Evolutionary conservation across 1,140 invertebrate genomes (phyloP).

Genomic region (Neoseiulus cucumeris): DNA sequence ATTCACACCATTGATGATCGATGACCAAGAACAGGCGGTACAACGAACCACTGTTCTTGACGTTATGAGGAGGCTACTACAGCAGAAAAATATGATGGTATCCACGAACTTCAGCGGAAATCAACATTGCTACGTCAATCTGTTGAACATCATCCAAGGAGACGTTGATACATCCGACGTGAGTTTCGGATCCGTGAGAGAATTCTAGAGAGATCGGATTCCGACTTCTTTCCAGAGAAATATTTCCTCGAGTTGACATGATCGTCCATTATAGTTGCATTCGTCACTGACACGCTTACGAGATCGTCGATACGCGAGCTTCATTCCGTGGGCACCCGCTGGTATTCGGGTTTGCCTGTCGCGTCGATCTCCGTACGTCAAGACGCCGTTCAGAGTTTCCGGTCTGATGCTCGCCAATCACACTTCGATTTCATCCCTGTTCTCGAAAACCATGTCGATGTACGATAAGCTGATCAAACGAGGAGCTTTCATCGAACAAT

Average conservation of each 20-base stretch:
- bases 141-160: constrained; percentile 95
- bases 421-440: constrained; percentile 79
- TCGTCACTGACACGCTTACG: constrained; percentile 85
- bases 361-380: constrained; percentile 80
- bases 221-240: no score
- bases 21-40: background rate
- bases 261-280: constrained; percentile 56
- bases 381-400: constrained; percentile 78
- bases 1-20: constrained; percentile 3
- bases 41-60: constrained; percentile 80
- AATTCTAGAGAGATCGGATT: no score
- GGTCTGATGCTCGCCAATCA: constrained; percentile 94
- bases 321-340: constrained; percentile 93
- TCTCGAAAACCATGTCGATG: constrained; percentile 63
- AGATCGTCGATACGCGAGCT: constrained; percentile 80
- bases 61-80: constrained; percentile 79
- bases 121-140: constrained; percentile 92
- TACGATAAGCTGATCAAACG: constrained; percentile 85
- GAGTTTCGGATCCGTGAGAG: no score
- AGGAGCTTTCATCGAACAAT: constrained; percentile 89
- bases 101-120: constrained; percentile 62
- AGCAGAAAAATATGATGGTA: constrained; percentile 99
- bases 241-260: no score
- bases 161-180: constrained; percentile 68
- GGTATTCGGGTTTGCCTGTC: constrained; percentile 92